Evolutionary conservation across 2,888 invertebrate species (phyloP).

Genomic region (Acheta domesticus): DNA sequence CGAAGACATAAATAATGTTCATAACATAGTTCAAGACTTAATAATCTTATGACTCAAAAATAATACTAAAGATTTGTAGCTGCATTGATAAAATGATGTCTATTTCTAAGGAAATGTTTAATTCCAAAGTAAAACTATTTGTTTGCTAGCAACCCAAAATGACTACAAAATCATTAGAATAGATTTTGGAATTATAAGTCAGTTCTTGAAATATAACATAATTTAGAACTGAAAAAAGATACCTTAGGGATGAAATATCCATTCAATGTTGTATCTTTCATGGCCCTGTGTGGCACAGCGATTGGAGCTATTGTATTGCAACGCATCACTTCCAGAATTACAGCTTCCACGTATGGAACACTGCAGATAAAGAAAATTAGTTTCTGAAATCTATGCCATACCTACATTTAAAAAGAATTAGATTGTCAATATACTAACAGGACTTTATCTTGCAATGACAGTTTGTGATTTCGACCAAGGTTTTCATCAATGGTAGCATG

Average conservation of each 20-base stretch:
- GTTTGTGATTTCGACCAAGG: constrained; percentile 33
- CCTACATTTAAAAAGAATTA: not conserved
- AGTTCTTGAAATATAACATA: too few relatives aligned
- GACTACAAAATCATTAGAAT: too few relatives aligned
- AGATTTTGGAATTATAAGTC: too few relatives aligned
- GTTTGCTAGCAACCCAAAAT: too few relatives aligned
- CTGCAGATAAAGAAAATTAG: constrained; percentile 26
- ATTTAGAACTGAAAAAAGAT: constrained; percentile 31
- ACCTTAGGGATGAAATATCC: constrained; percentile 37
- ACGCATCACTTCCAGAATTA: constrained; percentile 34
- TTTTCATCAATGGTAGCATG: constrained; percentile 38
- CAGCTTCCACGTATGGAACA: constrained; percentile 36
- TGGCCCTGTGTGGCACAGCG: constrained; percentile 30
- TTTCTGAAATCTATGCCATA: too few relatives aligned
- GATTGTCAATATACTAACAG: constrained; percentile 24
- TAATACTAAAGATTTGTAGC: too few relatives aligned
- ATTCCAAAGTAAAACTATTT: too few relatives aligned
- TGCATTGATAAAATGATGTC: too few relatives aligned
- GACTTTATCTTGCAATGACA: constrained; percentile 32
- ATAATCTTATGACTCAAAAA: too few relatives aligned
- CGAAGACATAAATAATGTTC: not conserved
- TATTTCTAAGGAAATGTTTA: too few relatives aligned
- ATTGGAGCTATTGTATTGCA: constrained; percentile 36
- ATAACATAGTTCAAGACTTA: not conserved
- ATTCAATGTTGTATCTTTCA: constrained; percentile 31